Conservation (phyloP, 2,797 vertebrate genomes). For the Bufotes viridis region DNA sequence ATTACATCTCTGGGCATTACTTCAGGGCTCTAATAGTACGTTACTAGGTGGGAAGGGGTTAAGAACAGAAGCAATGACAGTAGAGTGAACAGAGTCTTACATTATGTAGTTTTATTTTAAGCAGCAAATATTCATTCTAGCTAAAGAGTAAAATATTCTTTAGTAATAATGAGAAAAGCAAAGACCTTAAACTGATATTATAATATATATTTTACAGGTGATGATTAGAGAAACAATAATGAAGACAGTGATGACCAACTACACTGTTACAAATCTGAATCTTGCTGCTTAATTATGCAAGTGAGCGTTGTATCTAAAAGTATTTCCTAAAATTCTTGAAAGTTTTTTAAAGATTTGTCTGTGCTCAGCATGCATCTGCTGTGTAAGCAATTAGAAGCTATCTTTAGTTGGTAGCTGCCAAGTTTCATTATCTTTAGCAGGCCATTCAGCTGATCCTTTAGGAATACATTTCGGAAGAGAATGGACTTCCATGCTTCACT, state of each 20-base stretch:
- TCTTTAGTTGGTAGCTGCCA: slow-evolving; percentile 54
- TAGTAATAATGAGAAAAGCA: neutral
- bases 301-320: slow-evolving; percentile 16
- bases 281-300: slow-evolving; percentile 19
- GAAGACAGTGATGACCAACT: neutral
- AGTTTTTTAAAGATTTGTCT: slow-evolving; percentile 24
- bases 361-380: slow-evolving; percentile 49
- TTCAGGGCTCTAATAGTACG: too few relatives aligned
- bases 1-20: too few relatives aligned
- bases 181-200: neutral
- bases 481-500: slow-evolving; percentile 52
- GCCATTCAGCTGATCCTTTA: slow-evolving; percentile 44
- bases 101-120: too few relatives aligned
- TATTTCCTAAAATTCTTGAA: slow-evolving; percentile 23
- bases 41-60: too few relatives aligned
- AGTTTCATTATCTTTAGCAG: slow-evolving; percentile 55
- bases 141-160: neutral
- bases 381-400: slow-evolving; percentile 50
- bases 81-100: too few relatives aligned
- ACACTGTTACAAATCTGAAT: neutral
- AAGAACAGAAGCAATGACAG: too few relatives aligned
- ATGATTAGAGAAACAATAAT: neutral
- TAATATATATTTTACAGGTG: neutral
- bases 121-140: too few relatives aligned
- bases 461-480: slow-evolving; percentile 53